Evolutionary conservation across 2,797 vertebrate species (phyloP), one percentile per base, ranked within the genome.

Genomic region (Smutsia temminckii): DNA sequence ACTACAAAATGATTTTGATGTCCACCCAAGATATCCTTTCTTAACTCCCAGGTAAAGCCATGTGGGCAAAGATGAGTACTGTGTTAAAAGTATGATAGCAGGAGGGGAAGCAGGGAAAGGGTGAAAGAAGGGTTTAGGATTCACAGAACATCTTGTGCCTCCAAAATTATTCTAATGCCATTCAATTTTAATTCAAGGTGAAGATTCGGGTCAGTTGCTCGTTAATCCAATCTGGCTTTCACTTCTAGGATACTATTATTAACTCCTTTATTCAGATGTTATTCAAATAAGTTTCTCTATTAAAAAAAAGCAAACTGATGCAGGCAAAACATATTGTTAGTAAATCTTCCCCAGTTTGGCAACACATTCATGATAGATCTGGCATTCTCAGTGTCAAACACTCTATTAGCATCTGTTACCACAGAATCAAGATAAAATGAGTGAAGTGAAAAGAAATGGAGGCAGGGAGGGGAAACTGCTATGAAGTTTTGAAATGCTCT

Each of bases 271-370:
- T 97, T 96, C 95, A 95, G 93, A 97, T 91, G 83, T 89, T 90
- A 97, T 98, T 97, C 89, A 96, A 97, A 97, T 96, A 93, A 91
- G 69, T 66, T 34, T 93, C 83, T 93, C 89, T 96, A 85, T 92
- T 91, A 85, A 96, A 97, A 96, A 89, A 89, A 92, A 96, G 74
- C 25, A 32, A 96, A 94, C 17, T 59, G 93, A 96, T 94, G 78
- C 93, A 95, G 89, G 91, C 96, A 97, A 97, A 97, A 96, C 96
- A 97, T 96, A 97, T 94, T 97, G 95, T 97, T 95, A 93, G 66
- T 84, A 92, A 80, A 72, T 94, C 95, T 95, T 86, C 78, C 79
- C 94, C 95, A 96, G 87, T 97, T 94, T 89, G 92, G 96, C 57
- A 95, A 84, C 91, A 79, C 55, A 74, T 83, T 93, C 85, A 55